Evolutionary conservation across 2,888 invertebrate species (phyloP).

Genomic region (Idaea aversata): DNA sequence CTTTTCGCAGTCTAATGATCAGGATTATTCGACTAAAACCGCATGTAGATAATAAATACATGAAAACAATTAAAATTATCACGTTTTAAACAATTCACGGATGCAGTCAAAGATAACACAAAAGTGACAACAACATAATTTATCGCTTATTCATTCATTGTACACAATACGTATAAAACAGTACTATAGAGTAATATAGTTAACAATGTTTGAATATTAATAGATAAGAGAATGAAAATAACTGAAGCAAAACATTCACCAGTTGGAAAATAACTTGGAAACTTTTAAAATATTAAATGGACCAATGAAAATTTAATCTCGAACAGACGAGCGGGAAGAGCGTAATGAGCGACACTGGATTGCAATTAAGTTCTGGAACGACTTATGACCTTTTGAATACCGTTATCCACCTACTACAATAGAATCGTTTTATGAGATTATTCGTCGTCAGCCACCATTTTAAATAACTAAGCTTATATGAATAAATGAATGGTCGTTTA

Average conservation of each 20-base stretch:
- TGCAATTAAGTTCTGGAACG: slow-evolving; percentile 42
- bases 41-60: neutral
- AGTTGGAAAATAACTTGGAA: slow-evolving; percentile 30
- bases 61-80: neutral
- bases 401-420: slow-evolving; percentile 12
- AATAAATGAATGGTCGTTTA: neutral
- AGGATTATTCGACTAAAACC: no score
- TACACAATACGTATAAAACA: slow-evolving; percentile 4
- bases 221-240: slow-evolving; percentile 15
- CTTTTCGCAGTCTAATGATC: no score
- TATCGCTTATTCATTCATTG: slow-evolving; percentile 14
- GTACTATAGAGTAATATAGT: neutral
- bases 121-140: neutral
- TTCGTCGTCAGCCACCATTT: neutral
- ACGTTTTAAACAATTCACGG: neutral
- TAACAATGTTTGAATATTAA: slow-evolving; percentile 18
- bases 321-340: slow-evolving; percentile 22
- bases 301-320: slow-evolving; percentile 43
- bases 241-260: slow-evolving; percentile 26
- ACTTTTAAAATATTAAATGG: slow-evolving; percentile 39
- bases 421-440: slow-evolving; percentile 8
- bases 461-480: neutral
- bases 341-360: slow-evolving; percentile 45
- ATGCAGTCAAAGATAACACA: neutral
- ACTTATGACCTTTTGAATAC: slow-evolving; percentile 32